Base-by-base conservation (phyloP, 2,113 vertebrate genomes). In the Tyto alba region DNA sequence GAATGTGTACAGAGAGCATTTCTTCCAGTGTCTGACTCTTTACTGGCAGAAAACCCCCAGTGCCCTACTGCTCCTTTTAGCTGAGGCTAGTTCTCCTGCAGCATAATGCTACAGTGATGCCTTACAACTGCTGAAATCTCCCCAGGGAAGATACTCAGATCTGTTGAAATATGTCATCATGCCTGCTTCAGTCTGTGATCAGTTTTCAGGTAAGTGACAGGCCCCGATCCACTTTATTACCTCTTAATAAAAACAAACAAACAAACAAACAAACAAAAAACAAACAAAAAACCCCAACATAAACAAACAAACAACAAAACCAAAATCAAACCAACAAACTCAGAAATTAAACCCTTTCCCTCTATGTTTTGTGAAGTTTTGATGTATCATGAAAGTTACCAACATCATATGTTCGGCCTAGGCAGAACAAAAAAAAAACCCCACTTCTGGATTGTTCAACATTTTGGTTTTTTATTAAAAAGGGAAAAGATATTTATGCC, bases 401-500 rank as follows among this genome's bases (percentile, higher is more conserved):
- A 23, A 88, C 68, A 27, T 72, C 53, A 59, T 27, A 78, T 5
- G 27, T 16, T 22, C 62, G 16, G 21, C 59, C 25, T 40, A 66
- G 52, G 29, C 63, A 85, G 21, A 82, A 57, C 4, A 43, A 48
- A 68, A 53, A 83, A 59, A 83, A 86, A 66, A 10, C 43, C 55
- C 72, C 40, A 94, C 48, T 13, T 78, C 56, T 96, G 57, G 16
- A 63, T 90, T 83, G 52, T 64, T 95, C 92, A 94, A 67, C 62
- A 74, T 69, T 87, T 78, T 50, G 59, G 57, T 64, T 83, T 76
- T 90, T 91, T 92, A 38, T 95, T 83, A 56, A 96, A 97, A 83
- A 91, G 26, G 68, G 80, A 82, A 97, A 94, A 75, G 13, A 66
- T 50, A 88, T 90, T 93, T 76, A 89, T 96, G 95, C 85, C 96